Base-by-base conservation (phyloP, 2,113 vertebrate species). In the Chlorodrepanis virens region DNA sequence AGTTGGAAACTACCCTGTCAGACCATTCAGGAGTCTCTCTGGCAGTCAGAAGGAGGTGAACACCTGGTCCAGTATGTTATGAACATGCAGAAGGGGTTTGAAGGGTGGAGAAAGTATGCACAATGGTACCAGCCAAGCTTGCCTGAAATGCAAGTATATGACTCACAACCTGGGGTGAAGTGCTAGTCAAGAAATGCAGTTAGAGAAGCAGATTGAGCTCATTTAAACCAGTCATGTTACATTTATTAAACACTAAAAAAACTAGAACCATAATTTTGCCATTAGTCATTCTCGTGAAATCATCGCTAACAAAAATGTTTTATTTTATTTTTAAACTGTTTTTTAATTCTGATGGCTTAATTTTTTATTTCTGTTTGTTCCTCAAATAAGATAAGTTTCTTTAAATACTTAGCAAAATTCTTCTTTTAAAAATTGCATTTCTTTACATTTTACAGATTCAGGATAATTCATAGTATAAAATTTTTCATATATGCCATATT, bases 21-120 rank as follows among this genome's bases (percentile, higher is more conserved):
- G 70, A 33, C 25, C 3, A 7, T 31, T 69, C 25, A 31, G 1
- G 1, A 49, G 29, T 31, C 21, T 54, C 53, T 82, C 39, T 53
- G 69, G 14, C n/a, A 39, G 37, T 25, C 10, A 39, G 35, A 23
- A 39, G 35, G n/a, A 21, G 16, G 13, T 11, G 27, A 67, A 33
- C 0, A 0, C 27, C 23, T 67, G 28, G 29, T 19, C 12, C 0
- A 0, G 9, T 29, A 17, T 10, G 6, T n/a, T n/a, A 17, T 6
- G 28, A 25, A 39, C 20, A 14, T 52, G 27, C 44, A 59, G 33
- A 52, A 52, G 39, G 6, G 4, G 8, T 28, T 72, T 16, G 22
- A 59, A 28, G 6, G 17, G 8, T 18, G 12, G 27, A 44, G 50
- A 42, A 72, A 23, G 14, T 13, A 14, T 33, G 27, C 8, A 39